Conservation (phyloP, 1,140 invertebrate genomes). For the Hycleus cichorii region DNA sequence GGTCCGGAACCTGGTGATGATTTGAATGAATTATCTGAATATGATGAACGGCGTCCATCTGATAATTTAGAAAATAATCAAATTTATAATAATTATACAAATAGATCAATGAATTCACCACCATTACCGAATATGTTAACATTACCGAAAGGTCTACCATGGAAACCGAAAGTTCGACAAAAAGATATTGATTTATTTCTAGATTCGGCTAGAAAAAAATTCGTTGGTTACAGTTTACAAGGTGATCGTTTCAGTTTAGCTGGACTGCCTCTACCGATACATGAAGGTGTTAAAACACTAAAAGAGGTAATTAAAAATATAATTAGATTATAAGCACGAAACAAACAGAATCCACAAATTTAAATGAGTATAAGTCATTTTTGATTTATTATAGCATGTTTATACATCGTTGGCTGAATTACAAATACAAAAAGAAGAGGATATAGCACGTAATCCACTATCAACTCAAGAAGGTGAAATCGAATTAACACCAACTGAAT, state of each 20-base stretch:
- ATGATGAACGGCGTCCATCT: constrained; percentile 45
- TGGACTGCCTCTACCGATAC: constrained; percentile 88
- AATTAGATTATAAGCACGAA: too few relatives aligned
- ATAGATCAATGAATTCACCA: constrained; percentile 21
- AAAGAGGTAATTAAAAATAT: constrained; percentile 49
- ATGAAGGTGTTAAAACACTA: constrained; percentile 87
- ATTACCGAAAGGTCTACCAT: constrained; percentile 61
- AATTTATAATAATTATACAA: constrained; percentile 24
- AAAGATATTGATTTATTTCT: constrained; percentile 89
- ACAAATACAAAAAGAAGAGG: constrained; percentile 76
- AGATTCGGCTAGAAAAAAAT: constrained; percentile 86
- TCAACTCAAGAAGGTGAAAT: constrained; percentile 69
- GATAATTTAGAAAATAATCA: constrained; percentile 41
- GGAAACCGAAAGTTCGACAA: constrained; percentile 93
- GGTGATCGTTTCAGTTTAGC: constrained; percentile 81
- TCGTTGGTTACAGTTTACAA: constrained; percentile 85
- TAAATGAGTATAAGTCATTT: too few relatives aligned
- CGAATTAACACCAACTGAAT: constrained; percentile 72
- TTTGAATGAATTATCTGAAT: constrained; percentile 39
- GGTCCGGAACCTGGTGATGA: constrained; percentile 45
- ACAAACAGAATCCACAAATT: too few relatives aligned
- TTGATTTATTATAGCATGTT: constrained; percentile 55
- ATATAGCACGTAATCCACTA: constrained; percentile 68
- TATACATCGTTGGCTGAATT: constrained; percentile 77
- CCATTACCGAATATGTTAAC: constrained; percentile 12